Evolutionary conservation across 2,113 vertebrate genomes (phyloP), one percentile per base, ranked within the genome.

Genomic region (Psettodes erumei): DNA sequence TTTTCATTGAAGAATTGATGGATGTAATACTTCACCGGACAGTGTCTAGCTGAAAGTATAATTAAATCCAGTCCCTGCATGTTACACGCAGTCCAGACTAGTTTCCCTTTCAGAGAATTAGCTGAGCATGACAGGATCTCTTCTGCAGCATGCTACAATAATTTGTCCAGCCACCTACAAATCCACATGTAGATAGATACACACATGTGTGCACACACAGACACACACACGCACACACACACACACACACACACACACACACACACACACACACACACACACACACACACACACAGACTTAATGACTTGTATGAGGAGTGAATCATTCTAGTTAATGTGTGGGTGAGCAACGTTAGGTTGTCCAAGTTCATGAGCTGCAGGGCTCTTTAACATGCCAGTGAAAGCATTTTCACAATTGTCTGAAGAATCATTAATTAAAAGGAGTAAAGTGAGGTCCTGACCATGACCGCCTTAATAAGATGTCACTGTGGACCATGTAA

Each of bases 261-360:
- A 55, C 7, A 63, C 28, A 64, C 30, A 48, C 15, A 25, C 10
- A 27, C 40, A 75, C 16, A n/a, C 19, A 58, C 33, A 53, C 38
- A 30, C 19, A 68, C 35, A 71, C 54, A 30, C 12, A 4, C 40
- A 54, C 35, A 47, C 42, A 43, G 1, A 67, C 53, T 38, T 64
- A 82, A 84, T 69, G 66, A 65, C 63, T 58, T 38, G 60, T 27
- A 40, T 48, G 45, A 51, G 51, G n/a, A 59, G 53, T 83, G 77
- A 86, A 75, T 79, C 67, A 79, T 59, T 43, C 51, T 61, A 75
- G 59, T 45, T 69, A 53, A 64, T 71, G 61, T 82, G 72, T 64
- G 65, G 64, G 48, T 66, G 72, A 71, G 33, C 65, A 69, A 60
- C 32, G 28, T 28, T 48, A 38, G 58, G 75, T 66, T 35, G 43